These are phyloP conservation scores for Ptychochromis oligacanthus DNA, from an alignment of 2,113 vertebrate species.

Conservation along the genomic window DNA sequence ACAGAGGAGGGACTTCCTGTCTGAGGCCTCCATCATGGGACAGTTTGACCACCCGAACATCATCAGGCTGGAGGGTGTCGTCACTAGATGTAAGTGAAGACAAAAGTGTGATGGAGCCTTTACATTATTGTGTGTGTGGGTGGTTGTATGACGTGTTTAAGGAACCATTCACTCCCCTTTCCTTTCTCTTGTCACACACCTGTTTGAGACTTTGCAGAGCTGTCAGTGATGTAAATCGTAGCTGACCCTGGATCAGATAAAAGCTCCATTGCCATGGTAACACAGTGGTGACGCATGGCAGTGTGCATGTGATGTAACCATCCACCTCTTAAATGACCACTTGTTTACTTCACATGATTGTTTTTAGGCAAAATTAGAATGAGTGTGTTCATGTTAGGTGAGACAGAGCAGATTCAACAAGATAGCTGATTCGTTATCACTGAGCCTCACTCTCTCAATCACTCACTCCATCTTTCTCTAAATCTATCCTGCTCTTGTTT, in stretches of 20 bases:
- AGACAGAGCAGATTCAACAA: conserved; percentile 58
- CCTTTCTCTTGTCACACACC: background rate
- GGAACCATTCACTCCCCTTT: background rate
- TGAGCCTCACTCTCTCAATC: conserved; percentile 12
- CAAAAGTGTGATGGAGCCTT: background rate
- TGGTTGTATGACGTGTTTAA: background rate
- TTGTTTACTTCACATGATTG: conserved; percentile 64
- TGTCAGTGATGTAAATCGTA: conserved; percentile 27
- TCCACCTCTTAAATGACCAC: conserved; percentile 52
- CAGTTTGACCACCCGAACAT: conserved; percentile 83
- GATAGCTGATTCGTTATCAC: conserved; percentile 63
- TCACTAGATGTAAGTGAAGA: conserved; percentile 80
- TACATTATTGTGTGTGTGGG: background rate
- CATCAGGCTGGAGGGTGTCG: conserved; percentile 82
- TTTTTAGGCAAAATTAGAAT: conserved; percentile 62
- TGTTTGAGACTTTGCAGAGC: conserved; percentile 22
- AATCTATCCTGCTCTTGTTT: conserved; percentile 27
- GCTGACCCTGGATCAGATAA: conserved; percentile 61
- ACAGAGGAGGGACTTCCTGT: conserved; percentile 82
- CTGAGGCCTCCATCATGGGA: conserved; percentile 83
- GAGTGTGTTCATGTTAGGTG: conserved; percentile 30
- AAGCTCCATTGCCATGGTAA: conserved; percentile 63
- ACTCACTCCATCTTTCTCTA: conserved; percentile 1
- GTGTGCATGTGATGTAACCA: conserved; percentile 15
- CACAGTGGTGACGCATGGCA: conserved; percentile 40